These are phyloP conservation scores for Lethenteron reissneri DNA, from an alignment of 2,113 vertebrate species.

Conservation along the genomic window DNA sequence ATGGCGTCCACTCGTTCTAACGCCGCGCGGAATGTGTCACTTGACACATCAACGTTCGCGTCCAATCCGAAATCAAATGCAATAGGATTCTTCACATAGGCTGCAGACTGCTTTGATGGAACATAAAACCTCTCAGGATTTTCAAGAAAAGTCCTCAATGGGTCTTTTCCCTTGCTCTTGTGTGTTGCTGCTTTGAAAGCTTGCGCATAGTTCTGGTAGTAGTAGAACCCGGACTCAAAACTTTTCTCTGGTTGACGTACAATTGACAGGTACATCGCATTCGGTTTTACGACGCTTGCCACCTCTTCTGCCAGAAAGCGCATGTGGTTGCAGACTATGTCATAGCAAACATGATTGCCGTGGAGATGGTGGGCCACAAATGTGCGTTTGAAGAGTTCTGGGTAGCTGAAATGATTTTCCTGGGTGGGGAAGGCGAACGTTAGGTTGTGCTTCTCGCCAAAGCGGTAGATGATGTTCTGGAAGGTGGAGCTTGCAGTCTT, in stretches of 20 bases:
- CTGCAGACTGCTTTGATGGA: conserved; percentile 32
- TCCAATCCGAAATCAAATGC: conserved; percentile 49
- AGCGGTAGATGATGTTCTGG: conserved; percentile 61
- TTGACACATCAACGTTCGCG: conserved; percentile 23
- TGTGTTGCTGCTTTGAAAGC: conserved; percentile 21
- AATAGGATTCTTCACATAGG: conserved; percentile 46
- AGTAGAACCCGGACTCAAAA: conserved; percentile 60
- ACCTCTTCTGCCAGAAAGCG: conserved; percentile 35
- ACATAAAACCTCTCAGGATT: conserved; percentile 38
- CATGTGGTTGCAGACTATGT: conserved; percentile 45
- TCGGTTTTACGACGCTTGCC: conserved; percentile 33
- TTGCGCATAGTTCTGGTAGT: conserved; percentile 44
- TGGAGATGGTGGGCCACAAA: conserved; percentile 42
- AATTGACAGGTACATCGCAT: conserved; percentile 47
- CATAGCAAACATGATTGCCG: conserved; percentile 17
- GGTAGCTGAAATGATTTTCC: conserved; percentile 59
- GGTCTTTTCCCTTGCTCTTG: conserved; percentile 35
- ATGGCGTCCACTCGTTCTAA: conserved; percentile 33
- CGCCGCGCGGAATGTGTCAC: conserved; percentile 21
- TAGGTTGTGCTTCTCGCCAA: conserved; percentile 47
- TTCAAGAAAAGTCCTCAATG: conserved; percentile 35
- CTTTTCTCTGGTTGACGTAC: conserved; percentile 44
- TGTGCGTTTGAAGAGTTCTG: conserved; percentile 29
- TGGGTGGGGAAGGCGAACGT: conserved; percentile 42
- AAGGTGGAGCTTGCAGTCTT: conserved; percentile 54